Evolutionary conservation across 1,140 invertebrate species (phyloP).

Genomic region (Anthonomus grandis): DNA sequence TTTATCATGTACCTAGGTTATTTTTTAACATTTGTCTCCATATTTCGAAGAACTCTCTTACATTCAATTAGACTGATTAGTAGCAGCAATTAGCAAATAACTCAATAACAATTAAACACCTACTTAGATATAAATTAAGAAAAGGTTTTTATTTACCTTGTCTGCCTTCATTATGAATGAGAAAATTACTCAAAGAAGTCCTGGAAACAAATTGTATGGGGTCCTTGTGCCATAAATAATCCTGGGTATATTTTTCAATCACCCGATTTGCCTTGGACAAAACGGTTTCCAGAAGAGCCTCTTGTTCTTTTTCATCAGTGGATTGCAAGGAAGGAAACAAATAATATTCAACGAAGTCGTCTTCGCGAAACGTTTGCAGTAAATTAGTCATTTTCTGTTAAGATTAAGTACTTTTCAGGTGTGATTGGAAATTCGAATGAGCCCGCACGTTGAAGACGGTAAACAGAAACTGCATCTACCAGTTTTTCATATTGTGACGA

Average conservation of each 20-base stretch:
- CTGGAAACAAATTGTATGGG: slow-evolving; percentile 54
- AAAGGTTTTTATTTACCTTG: slow-evolving; percentile 39
- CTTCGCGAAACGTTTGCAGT: slow-evolving; percentile 56
- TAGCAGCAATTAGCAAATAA: too few species aligned
- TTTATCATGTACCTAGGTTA: too few species aligned
- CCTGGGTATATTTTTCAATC: slow-evolving; percentile 46
- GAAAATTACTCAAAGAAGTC: slow-evolving; percentile 47
- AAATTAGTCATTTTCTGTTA: slow-evolving; percentile 34
- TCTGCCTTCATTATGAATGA: slow-evolving; percentile 49
- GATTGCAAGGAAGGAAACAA: slow-evolving; percentile 55
- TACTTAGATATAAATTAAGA: too few species aligned
- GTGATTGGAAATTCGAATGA: too few species aligned
- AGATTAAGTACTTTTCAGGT: too few species aligned
- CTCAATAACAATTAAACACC: too few species aligned
- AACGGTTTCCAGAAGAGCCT: slow-evolving; percentile 44
- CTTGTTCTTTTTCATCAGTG: slow-evolving; percentile 32
- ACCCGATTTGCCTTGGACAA: slow-evolving; percentile 50
- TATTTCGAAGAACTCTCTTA: too few species aligned
- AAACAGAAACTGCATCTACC: too few species aligned
- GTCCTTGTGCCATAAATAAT: slow-evolving; percentile 71
- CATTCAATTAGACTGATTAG: too few species aligned
- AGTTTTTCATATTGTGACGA: too few species aligned
- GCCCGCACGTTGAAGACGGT: too few species aligned
- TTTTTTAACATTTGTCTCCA: too few species aligned
- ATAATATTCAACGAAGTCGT: slow-evolving; percentile 69